Evolutionary conservation across 2,888 invertebrate genomes (phyloP), one percentile per base, ranked within the genome.

Genomic region (Kuschelorhynchus macadamiae): DNA sequence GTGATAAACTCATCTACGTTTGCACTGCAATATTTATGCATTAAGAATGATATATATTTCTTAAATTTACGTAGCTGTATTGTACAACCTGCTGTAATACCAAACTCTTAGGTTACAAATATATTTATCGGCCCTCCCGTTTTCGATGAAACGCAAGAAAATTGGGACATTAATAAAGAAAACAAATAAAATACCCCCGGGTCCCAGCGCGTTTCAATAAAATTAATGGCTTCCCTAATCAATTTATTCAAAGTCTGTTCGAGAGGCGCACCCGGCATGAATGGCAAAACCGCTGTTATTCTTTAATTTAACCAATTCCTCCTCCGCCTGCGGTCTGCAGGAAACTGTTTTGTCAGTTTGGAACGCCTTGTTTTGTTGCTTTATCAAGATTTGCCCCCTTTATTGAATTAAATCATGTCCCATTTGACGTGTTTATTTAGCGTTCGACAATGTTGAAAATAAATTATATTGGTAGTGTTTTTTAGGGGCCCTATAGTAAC

Each of bases 251-350:
- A 67, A 71, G 66, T 59, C 63, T 33, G 67, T 65, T 64, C 70
- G 62, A 42, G n/a, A n/a, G 60, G 66, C 64, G 67, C 70, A 71
- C 59, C 42, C 62, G 18, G 67, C 62, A 70, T 71, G 65, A 73
- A 74, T 74, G 71, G 69, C 69, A 70, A 65, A 71, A 71, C 68
- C 70, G 63, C 66, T 67, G 72, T 73, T 76, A 74, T 75, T 75
- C 76, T 74, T 74, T 74, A 76, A 76, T 76, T 75, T 74, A 71
- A 71, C 72, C 73, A 75, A 74, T 75, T 73, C 71, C 70, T 72
- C 71, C 67, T 68, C 71, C 72, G 72, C 70, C 68, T 66, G 70
- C 72, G 62, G 62, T 55, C 42, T 17, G 44, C 52, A 33, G 62
- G 44, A 47, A 52, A 62, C 62, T 62, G 61, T 61, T 55, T 62